These are phyloP conservation scores for Cerastis rubricosa DNA, from an alignment of 2,888 invertebrate genomes.

Conservation along the genomic window DNA sequence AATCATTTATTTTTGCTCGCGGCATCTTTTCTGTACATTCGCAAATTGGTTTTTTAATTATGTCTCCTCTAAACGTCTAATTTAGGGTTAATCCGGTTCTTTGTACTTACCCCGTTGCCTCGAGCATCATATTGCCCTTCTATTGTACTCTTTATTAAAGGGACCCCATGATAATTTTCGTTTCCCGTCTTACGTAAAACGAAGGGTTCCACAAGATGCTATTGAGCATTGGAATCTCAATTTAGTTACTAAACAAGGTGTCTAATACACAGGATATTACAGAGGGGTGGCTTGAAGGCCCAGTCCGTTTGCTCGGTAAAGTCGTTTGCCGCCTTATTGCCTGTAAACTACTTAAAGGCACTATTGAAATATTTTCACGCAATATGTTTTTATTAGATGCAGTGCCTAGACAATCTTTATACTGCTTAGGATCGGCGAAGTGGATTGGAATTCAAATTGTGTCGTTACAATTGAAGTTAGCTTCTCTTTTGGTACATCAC, in stretches of 20 bases:
- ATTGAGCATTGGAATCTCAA: constrained; percentile 63
- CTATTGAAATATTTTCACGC: constrained; percentile 54
- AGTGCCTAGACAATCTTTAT: constrained; percentile 22
- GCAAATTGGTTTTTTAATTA: constrained; percentile 86
- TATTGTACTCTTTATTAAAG: constrained; percentile 76
- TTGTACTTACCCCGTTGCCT: constrained; percentile 69
- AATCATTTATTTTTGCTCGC: constrained; percentile 62
- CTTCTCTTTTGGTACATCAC: too few relatives aligned
- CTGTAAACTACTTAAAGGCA: constrained; percentile 46
- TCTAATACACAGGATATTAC: constrained; percentile 60
- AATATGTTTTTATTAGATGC: constrained; percentile 55
- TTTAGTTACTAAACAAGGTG: constrained; percentile 67
- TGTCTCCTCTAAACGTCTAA: constrained; percentile 79
- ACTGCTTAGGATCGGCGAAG: constrained; percentile 8
- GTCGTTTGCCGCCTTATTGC: constrained; percentile 38
- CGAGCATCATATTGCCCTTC: constrained; percentile 74
- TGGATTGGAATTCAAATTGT: constrained; percentile 29
- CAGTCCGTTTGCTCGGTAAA: constrained; percentile 25
- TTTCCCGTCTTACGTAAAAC: constrained; percentile 67
- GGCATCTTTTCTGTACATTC: constrained; percentile 66
- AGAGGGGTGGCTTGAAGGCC: constrained; percentile 39
- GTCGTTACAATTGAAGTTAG: not conserved
- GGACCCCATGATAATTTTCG: constrained; percentile 73
- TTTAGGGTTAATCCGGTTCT: constrained; percentile 77
- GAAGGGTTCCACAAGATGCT: constrained; percentile 70